A percentile compares a stretch with the other conserved stretches of the same genome.
Evolutionary conservation across 2,888 invertebrate species (phyloP).

Genomic region (Xestobium rufovillosum): DNA sequence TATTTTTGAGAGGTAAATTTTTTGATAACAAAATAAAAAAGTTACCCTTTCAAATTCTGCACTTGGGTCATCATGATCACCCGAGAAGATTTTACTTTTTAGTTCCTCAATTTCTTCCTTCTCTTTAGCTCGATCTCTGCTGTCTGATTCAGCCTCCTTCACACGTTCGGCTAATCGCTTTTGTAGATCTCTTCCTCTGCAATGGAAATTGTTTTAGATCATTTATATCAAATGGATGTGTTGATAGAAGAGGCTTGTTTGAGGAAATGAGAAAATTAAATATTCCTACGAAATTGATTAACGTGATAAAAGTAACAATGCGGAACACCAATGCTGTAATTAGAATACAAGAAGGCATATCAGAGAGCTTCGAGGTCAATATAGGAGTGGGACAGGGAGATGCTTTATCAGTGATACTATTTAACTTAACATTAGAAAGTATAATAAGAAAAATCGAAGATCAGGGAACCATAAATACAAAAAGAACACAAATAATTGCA

Average conservation of each 20-base stretch:
- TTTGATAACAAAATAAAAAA: constrained; percentile 4
- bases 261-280: too few species aligned
- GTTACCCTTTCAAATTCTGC: constrained; percentile 57
- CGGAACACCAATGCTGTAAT: too few species aligned
- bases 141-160: constrained; percentile 88
- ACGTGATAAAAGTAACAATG: too few species aligned
- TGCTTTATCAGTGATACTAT: too few species aligned
- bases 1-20: not conserved
- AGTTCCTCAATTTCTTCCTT: constrained; percentile 82
- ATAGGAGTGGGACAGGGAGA: too few species aligned
- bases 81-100: constrained; percentile 64
- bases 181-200: constrained; percentile 76
- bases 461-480: too few species aligned
- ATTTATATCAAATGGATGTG: constrained; percentile 8
- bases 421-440: too few species aligned
- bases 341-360: too few species aligned
- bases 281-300: too few species aligned
- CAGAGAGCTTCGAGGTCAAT: too few species aligned
- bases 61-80: constrained; percentile 56
- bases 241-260: constrained; percentile 8
- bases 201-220: constrained; percentile 18
- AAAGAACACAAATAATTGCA: too few species aligned
- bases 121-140: constrained; percentile 83
- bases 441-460: too few species aligned
- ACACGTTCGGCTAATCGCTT: constrained; percentile 87